phyloP scores from a whole-genome alignment of 1,140 invertebrate species.

The Drosophila repletoides region DNA sequence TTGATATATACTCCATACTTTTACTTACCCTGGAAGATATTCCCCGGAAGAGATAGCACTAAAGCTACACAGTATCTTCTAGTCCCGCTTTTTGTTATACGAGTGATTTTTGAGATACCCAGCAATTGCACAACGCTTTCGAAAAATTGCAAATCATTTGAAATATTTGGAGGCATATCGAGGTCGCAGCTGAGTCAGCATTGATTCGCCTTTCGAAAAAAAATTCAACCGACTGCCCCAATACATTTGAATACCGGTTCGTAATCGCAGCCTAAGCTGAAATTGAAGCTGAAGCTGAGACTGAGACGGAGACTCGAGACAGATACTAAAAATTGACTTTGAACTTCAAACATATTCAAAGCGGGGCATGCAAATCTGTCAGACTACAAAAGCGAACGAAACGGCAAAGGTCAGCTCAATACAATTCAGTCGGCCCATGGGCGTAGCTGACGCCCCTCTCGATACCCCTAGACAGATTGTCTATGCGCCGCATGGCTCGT shows the following conservation, averaged over 20 bases:
- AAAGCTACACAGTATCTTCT: no score
- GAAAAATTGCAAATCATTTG: conserved; percentile 25
- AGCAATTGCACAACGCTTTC: no score
- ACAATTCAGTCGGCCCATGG: neutral
- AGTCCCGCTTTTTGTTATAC: no score
- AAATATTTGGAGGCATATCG: conserved; percentile 11
- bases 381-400: neutral
- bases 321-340: conserved; percentile 28
- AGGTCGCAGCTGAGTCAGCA: conserved; percentile 34
- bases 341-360: conserved; percentile 26
- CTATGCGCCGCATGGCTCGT: conserved; percentile 3
- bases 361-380: neutral
- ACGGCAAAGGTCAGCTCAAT: neutral
- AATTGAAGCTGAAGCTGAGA: neutral
- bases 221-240: conserved; percentile 12
- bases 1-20: no score
- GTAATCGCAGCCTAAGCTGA: conserved; percentile 5
- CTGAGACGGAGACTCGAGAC: neutral
- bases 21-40: no score
- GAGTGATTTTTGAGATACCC: no score
- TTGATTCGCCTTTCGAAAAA: conserved; percentile 35
- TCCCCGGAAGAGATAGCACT: no score
- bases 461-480: conserved; percentile 3
- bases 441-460: neutral
- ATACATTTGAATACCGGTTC: conserved; percentile 19